These are phyloP conservation scores for Stylophora pistillata DNA, from an alignment of 64 coral and sea anemone genomes.

Conservation along the genomic window DNA sequence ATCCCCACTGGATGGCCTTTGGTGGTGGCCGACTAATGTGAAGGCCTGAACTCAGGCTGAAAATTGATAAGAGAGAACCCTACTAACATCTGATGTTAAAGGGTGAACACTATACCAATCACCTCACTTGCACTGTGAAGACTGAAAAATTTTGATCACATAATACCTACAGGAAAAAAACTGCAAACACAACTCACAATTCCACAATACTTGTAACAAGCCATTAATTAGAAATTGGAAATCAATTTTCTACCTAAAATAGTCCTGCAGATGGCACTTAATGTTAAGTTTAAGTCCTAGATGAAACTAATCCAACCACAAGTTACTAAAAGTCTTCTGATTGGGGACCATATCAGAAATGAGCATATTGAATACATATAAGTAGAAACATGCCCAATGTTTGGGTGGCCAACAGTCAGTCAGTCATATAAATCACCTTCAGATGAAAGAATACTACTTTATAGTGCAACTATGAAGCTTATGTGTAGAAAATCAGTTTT, in stretches of 20 bases:
- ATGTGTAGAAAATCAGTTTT: background rate
- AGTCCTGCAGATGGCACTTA: background rate
- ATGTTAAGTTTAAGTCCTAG: background rate
- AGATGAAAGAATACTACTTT: background rate
- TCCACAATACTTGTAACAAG: too few species aligned
- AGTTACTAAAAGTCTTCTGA: background rate
- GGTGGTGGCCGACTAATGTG: too few species aligned
- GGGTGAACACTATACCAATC: too few species aligned
- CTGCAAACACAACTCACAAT: background rate
- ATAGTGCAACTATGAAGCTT: background rate
- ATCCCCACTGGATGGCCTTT: too few species aligned
- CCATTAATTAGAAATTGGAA: too few species aligned
- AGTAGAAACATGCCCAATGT: background rate
- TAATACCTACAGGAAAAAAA: background rate
- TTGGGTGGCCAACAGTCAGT: background rate
- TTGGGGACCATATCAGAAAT: background rate
- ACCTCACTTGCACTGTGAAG: too few species aligned
- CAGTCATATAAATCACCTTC: background rate
- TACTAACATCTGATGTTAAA: too few species aligned
- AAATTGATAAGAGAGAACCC: too few species aligned
- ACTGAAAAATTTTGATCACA: too few species aligned
- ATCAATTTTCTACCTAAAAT: background rate
- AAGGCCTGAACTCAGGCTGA: too few species aligned
- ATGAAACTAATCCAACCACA: background rate
- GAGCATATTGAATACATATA: background rate